Percentiles rank a stretch among this genome's conserved stretches.
These are phyloP conservation scores for Pimephales promelas DNA, from an alignment of 2,113 vertebrate species.

Conservation along the genomic window DNA sequence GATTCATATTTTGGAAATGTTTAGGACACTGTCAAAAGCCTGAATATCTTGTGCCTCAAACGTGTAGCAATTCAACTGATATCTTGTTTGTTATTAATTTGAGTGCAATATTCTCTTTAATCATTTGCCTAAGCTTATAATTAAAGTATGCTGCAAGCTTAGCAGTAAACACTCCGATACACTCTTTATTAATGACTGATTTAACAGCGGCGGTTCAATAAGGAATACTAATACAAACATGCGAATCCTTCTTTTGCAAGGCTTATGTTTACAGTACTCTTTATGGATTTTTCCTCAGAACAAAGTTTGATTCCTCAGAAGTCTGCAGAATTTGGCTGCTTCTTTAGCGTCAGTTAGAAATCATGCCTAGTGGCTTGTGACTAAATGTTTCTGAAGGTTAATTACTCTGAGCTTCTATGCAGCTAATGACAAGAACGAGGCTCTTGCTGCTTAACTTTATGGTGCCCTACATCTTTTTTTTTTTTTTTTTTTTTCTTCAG, in stretches of 20 bases:
- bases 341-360: conserved; percentile 61
- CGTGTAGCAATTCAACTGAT: not conserved
- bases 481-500: too few relatives aligned
- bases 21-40: not conserved
- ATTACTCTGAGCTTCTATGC: conserved; percentile 57
- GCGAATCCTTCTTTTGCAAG: conserved; percentile 28
- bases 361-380: conserved; percentile 49
- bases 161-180: conserved; percentile 36
- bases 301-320: conserved; percentile 15
- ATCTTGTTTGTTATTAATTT: conserved; percentile 40
- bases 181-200: conserved; percentile 44
- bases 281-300: not conserved
- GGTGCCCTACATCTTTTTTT: not conserved
- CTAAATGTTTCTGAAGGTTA: conserved; percentile 71
- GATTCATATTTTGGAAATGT: not conserved
- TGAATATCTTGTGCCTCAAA: not conserved
- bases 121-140: conserved; percentile 44
- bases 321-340: conserved; percentile 59
- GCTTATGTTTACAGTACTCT: not conserved
- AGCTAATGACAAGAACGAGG: conserved; percentile 21
- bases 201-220: conserved; percentile 41
- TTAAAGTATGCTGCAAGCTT: conserved; percentile 36
- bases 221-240: conserved; percentile 51
- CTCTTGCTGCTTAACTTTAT: not conserved
- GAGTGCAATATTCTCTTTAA: conserved; percentile 36